Evolutionary conservation across 2,113 vertebrate genomes (phyloP).

Genomic region (Pteronura brasiliensis): DNA sequence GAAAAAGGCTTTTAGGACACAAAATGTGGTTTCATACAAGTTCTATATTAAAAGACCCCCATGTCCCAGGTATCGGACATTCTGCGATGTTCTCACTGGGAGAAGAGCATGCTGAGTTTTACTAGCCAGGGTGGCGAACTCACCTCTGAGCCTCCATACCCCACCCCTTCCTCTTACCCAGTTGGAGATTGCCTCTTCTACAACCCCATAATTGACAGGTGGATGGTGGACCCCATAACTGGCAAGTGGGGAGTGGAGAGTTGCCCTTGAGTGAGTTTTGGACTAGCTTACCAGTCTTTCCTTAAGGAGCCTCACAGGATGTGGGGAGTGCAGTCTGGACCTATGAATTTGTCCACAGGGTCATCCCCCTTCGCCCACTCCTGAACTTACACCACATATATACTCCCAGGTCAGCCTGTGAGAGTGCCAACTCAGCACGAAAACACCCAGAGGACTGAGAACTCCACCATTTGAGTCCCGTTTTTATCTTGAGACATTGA

Average conservation of each 20-base stretch:
- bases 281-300: not conserved
- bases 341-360: not conserved
- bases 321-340: not conserved
- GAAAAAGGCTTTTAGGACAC: not conserved
- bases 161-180: not conserved
- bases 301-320: not conserved
- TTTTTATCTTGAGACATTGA: not conserved
- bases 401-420: not conserved
- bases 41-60: not conserved
- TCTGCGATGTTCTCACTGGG: not conserved
- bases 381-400: not conserved
- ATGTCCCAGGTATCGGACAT: not conserved
- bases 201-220: not conserved
- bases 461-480: not conserved
- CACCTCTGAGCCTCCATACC: not conserved
- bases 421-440: not conserved
- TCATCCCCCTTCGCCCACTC: rapidly evolving
- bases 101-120: not conserved
- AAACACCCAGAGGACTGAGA: not conserved
- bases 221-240: not conserved
- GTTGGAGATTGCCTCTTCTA: not conserved
- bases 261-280: not conserved
- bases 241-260: not conserved
- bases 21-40: not conserved
- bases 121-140: not conserved